Conservation (phyloP, 2,797 vertebrate genomes). For the Cheirogaleus major region DNA sequence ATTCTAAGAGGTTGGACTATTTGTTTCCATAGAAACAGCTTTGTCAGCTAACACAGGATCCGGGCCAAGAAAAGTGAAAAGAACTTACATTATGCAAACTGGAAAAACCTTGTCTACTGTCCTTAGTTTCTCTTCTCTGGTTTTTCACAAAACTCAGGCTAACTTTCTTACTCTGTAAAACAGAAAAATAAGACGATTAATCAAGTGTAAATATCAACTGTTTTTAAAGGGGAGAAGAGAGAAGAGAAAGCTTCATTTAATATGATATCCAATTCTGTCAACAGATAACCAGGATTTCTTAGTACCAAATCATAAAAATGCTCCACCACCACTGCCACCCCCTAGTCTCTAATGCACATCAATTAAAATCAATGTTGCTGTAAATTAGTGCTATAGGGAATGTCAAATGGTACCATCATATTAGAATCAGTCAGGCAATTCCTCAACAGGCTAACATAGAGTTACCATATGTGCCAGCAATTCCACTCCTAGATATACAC, state of each 20-base stretch:
- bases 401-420: neutral
- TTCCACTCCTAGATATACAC: neutral
- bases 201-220: conserved; percentile 25
- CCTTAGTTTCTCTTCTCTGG: conserved; percentile 38
- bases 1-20: conserved; percentile 77
- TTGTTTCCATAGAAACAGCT: conserved; percentile 82
- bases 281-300: conserved; percentile 4
- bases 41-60: conserved; percentile 70
- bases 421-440: neutral
- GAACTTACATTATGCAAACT: conserved; percentile 70
- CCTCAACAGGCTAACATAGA: neutral
- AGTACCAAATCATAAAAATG: conserved; percentile 8
- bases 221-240: neutral
- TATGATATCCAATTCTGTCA: neutral
- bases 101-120: conserved; percentile 31
- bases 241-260: conserved; percentile 38
- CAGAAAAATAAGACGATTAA: conserved; percentile 38
- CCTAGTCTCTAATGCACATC: neutral
- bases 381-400: neutral
- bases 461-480: neutral
- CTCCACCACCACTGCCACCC: neutral
- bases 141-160: conserved; percentile 35
- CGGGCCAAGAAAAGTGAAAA: conserved; percentile 71
- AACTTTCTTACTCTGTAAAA: conserved; percentile 65
- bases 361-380: conserved; percentile 34